phyloP scores from a whole-genome alignment of 2,888 invertebrate genomes.

The Didymodactylos carnosus region DNA sequence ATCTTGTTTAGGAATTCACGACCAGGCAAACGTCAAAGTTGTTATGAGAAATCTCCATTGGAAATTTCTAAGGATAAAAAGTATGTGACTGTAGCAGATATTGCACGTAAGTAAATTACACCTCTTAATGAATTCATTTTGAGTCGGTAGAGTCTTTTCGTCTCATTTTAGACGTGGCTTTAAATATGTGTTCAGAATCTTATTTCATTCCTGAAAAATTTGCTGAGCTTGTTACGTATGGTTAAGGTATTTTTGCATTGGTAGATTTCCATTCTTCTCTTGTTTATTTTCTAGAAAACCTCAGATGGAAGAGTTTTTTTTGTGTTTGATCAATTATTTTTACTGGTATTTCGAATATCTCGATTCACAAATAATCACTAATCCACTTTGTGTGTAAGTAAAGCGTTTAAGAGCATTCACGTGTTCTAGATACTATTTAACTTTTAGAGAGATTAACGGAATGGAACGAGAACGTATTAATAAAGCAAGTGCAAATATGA shows the following conservation, averaged over 20 bases:
- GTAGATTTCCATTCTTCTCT: background rate
- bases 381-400: constrained; percentile 32
- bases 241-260: too few species aligned
- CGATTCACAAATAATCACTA: constrained; percentile 26
- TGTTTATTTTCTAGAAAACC: background rate
- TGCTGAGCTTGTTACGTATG: background rate
- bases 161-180: background rate
- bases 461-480: constrained; percentile 13
- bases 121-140: background rate
- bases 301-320: constrained; percentile 28
- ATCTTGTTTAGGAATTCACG: background rate
- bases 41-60: background rate
- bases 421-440: background rate
- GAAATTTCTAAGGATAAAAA: background rate
- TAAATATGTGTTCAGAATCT: background rate
- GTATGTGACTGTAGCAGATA: background rate
- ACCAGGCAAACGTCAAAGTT: background rate
- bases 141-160: too few species aligned
- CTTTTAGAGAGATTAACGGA: constrained; percentile 14
- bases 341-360: constrained; percentile 31
- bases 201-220: background rate
- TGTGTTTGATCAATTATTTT: constrained; percentile 29
- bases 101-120: background rate
- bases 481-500: constrained; percentile 23
- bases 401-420: constrained; percentile 25